Base-by-base conservation (phyloP, 1,140 invertebrate genomes). In the Drosophila eugracilis region DNA sequence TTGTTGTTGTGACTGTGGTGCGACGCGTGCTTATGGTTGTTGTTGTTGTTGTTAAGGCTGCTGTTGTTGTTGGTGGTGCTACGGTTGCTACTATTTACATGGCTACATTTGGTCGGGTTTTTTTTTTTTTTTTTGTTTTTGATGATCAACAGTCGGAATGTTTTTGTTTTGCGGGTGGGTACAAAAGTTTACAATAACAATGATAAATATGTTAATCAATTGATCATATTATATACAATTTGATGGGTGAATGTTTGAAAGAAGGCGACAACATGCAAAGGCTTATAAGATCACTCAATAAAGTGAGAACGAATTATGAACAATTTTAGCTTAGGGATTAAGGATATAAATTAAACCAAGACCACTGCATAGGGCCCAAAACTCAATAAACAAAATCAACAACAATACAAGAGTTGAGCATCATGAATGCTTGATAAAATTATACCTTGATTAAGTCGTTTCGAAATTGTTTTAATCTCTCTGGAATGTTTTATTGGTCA, bases 1-100 rank as follows among this genome's bases (percentile, higher is more conserved):
- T 78, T 62, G 54, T 44, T 70, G 57, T 78, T 76, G 57, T 76
- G 55, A 69, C 53, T 66, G 59, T 74, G 54, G 15, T 72, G 67
- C 44, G 55, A 26, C 55, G 55, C 55, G 55, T 75, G 53, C 53
- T 76, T 70, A 75, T 66, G 62, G 60, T 75, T 75, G 74, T 78
- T 32, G 28, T 28, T 32, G 28, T 28, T 71, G 75, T 89, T 77
- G 72, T 89, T 79, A 66, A 77, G 67, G 73, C 85, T 85, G 69
- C 77, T 69, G 75, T 78, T 76, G 77, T 66, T 81, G 75, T 74
- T 89, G 74, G 59, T 79, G 53, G 69, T 90, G 83, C 78, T 90
- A 84, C 71, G 85, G 44, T 75, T 88, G 84, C 57, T 90, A 90
- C 88, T 88, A 81, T 90, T 88, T 90, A 90, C 83, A 90, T 84